Evolutionary conservation across 2,797 vertebrate genomes (phyloP), one percentile per base, ranked within the genome.

Genomic region (Dermochelys coriacea): DNA sequence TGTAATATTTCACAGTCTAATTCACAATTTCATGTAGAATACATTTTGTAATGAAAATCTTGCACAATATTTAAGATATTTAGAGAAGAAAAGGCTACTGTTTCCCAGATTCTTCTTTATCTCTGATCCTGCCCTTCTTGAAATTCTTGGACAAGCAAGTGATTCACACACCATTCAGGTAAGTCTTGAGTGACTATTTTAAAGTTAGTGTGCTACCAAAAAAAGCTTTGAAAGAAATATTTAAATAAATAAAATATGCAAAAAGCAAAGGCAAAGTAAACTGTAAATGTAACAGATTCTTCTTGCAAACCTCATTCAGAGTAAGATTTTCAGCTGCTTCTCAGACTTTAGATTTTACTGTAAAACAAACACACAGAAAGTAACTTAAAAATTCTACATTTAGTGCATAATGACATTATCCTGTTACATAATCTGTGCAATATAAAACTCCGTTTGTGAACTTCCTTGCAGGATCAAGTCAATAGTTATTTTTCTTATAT

Each of bases 21-120:
- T 25, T 88, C 91, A 77, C 59, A 91, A 8, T 59, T 12, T 47
- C 18, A 19, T 15, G 21, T 51, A 54, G 68, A 87, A 77, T 75
- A 29, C 41, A 52, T 57, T 93, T 88, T 85, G 15, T 93, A 92
- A 97, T 21, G 8, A 84, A 87, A 92, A 55, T 47, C 41, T 95
- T 88, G 31, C 89, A 96, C 64, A 61, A 81, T 97, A 96, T 94
- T 96, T 91, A 97, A 98, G 98, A 77, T 98, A 98, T 90, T 95
- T 98, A 87, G 98, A 98, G 94, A 98, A 98, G 97, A 98, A 98
- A 94, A 97, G 98, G 82, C 93, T 98, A 31, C 90, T 98, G 6
- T 98, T 98, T 97, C 98, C 98, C 37, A 97, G 98, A 93, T 98
- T 98, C 95, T 98, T 98, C 96, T 98, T 98, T 91, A 97, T 98